Evolutionary conservation across 2,113 vertebrate species (phyloP), one percentile per base, ranked within the genome.

Genomic region (Bucco capensis): DNA sequence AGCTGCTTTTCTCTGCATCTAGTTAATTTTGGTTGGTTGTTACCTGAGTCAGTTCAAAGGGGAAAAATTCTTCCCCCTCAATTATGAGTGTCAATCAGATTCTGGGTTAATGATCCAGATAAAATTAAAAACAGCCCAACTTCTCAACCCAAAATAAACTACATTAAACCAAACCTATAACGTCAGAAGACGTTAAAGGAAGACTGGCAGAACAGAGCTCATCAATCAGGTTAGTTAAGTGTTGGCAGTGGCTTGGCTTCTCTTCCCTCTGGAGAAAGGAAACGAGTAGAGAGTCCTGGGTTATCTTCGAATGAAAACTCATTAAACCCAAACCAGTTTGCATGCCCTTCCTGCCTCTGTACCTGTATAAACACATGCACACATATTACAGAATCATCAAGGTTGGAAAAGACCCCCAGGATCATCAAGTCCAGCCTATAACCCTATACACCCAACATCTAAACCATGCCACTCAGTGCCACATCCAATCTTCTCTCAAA

Each of bases 31-130:
- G 23, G 46, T 77, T 70, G 28, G 16, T 47, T 93, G 60, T 66
- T 96, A 70, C 82, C 70, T 61, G 54, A 78, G 37, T 72, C 69
- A 85, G 88, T 95, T 88, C 85, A 91, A 79, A 91, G 72, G 84
- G 53, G 57, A 53, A 71, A 69, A 89, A 77, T 25, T 54, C 78
- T 90, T 88, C 60, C 57, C 51, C 49, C 27, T 76, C 66, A 77
- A 15, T 94, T 88, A 90, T 19, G 58, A 88, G 7, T 50, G 61
- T 18, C 77, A 92, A 86, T 89, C 95, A 89, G 46, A 88, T 92
- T 86, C 53, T 54, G 21, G 57, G 76, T 92, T 94, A 90, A 94
- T 89, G 92, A 86, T 57, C 57, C 16, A 8, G 58, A 69, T 38
- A 92, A 94, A 95, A 88, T 86, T 84, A 82, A 84, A 95, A 62